Base-by-base conservation (phyloP, 1,140 invertebrate genomes). In the Calephelis virginiensis region DNA sequence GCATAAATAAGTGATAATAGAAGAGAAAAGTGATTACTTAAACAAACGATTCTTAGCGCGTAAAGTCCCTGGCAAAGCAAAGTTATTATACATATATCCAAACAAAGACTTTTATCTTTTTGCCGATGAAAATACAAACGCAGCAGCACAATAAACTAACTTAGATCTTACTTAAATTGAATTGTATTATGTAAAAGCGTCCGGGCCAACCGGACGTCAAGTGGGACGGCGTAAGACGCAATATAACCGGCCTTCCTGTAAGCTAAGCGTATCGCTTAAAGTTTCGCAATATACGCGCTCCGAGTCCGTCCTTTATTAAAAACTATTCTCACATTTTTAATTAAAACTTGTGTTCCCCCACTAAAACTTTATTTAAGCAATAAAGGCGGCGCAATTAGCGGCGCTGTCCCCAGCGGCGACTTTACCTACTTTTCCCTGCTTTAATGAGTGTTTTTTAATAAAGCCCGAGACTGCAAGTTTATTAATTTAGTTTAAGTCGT, bases 341-440 rank as follows among this genome's bases (percentile, higher is more conserved):
- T 91, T 91, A 91, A 91, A 91, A 91, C 89, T 91, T 91, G 87
- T 91, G 89, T 91, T 88, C 85, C 82, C 82, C 81, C 83, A 90
- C 89, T 91, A 91, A 91, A 91, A 91, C 89, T 91, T 91, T 91
- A 91, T 91, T 91, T 91, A 89, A 91, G 89, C 89, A 91, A 91
- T 91, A 91, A 91, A 91, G 85, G 87, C 86, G 81, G 85, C 82
- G 87, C 89, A 91, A 91, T 91, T 91, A 91, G 89, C 84, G 89
- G 77, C 83, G 81, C 86, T 89, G 89, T 91, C 89, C 89, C 86
- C 85, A 83, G 78, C 85, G 85, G 89, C 86, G 82, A 91, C 86
- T 91, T 91, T 88, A 86, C 89, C 86, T 84, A 91, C 89, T 91
- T 91, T 90, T 84, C 85, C 84, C 82, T 76, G 85, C 81, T 89